Base-by-base conservation (phyloP, 2,113 vertebrate genomes). In the Larimichthys crocea region DNA sequence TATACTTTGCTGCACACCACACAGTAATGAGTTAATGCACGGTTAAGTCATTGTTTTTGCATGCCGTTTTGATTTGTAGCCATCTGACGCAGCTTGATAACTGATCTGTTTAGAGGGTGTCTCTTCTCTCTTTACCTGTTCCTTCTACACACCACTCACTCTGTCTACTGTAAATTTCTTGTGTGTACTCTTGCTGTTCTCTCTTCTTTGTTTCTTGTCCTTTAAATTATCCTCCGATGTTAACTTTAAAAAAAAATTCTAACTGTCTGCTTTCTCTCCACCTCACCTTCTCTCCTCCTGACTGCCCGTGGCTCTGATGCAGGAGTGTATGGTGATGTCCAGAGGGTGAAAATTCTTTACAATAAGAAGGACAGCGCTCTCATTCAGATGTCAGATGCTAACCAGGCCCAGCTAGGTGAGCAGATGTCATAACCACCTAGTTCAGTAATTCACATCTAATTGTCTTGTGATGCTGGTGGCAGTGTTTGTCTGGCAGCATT, bases 351-450 rank as follows among this genome's bases (percentile, higher is more conserved):
- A 95, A 99, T 99, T 89, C 96, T 99, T 52, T 99, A 98, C 95
- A 99, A 99, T 95, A 99, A 99, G 95, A 99, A 99, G 94, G 98
- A 99, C 96, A 99, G 97, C 92, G 97, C 98, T 86, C 96, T 99
- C 79, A 98, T 99, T 93, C 98, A 99, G 95, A 98, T 99, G 98
- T 97, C 97, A 20, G 98, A 99, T 82, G 95, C 95, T 85, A 99
- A 98, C 95, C 98, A 99, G 84, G 98, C 98, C 46, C 98, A 99
- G 80, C 96, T 99, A 52, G 98, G 98, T 99, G 96, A 98, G 97
- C 66, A 42, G 20, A 44, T 1, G 3, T 40, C 60, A 20, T 2
- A 11, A 3, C 1, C 24, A 2, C 15, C 26, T 12, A 60, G 4
- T 35, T 46, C 12, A 56, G 10, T 12, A 5, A 35, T 24, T 46